Base-by-base conservation (phyloP, 1,140 invertebrate species). In the Drosophila arizonae region DNA sequence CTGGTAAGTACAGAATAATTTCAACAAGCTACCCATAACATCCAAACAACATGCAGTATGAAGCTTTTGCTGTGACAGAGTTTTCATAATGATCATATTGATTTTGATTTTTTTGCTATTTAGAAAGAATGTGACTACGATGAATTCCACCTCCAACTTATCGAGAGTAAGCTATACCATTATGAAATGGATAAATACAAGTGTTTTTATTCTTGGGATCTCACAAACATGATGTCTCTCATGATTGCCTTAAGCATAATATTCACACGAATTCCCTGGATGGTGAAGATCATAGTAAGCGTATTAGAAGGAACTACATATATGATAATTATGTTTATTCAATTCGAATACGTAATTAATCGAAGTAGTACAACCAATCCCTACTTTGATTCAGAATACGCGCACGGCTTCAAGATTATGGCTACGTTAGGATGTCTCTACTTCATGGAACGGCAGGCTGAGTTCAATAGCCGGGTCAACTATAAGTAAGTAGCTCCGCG, bases 391-490 rank as follows among this genome's bases (percentile, higher is more conserved):
- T 92, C 95, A 0, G 93, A 94, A 86, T 69, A 95, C 5, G 94
- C 95, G 0, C 96, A 97, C 77, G 93, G 94, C 28, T 91, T 96
- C 17, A 94, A 94, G 36, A 92, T 97, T 3, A 72, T 94, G 0
- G 94, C 96, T 64, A 93, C 96, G 15, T 94, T 95, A 1, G 80
- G 95, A 21, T 95, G 94, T 2, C 92, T 97, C 8, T 96, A 96
- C 90, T 93, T 96, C 26, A 95, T 97, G 56, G 96, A 97, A 90
- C 94, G 97, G 81, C 96, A 96, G 92, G 95, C 97, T 11, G 97
- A 98, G 91, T 98, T 97, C 79, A 95, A 97, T 75, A 95, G 96
- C 79, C 93, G 97, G 77, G 92, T 98, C 28, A 97, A 98, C 90
- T 93, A 93, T 26, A 79, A 75, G 91, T 92, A 48, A 77, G 75